Evolutionary conservation across 2,888 invertebrate genomes (phyloP).

Genomic region (Epirrita christyi): DNA sequence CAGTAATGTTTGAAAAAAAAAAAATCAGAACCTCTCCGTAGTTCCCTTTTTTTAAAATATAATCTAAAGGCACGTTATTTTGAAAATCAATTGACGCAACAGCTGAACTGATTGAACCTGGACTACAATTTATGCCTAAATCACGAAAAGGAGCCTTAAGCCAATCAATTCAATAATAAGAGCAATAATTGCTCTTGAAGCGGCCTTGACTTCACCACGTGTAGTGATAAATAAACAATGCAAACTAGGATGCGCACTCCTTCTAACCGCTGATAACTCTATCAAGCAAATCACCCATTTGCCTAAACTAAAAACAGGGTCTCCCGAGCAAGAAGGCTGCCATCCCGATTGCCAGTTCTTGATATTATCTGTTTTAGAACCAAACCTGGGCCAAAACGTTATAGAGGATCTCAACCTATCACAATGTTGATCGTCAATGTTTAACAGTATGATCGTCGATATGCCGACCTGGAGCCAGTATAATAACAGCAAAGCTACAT

Average conservation of each 20-base stretch:
- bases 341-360: too few relatives aligned
- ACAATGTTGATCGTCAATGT: constrained; percentile 5
- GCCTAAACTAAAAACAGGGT: neutral
- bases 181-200: constrained; percentile 2
- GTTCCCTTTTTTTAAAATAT: too few relatives aligned
- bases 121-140: too few relatives aligned
- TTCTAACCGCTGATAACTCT: neutral
- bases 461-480: constrained; percentile 1
- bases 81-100: too few relatives aligned
- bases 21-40: too few relatives aligned
- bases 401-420: neutral
- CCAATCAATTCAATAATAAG: too few relatives aligned
- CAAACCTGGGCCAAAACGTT: neutral
- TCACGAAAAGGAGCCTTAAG: neutral
- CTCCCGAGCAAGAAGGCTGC: neutral
- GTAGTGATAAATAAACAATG: constrained; percentile 3
- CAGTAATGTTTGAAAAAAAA: too few relatives aligned
- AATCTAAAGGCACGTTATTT: too few relatives aligned
- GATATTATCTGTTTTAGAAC: too few relatives aligned
- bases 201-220: neutral
- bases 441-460: neutral
- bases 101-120: too few relatives aligned
- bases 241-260: neutral
- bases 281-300: constrained; percentile 4
- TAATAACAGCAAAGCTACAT: constrained; percentile 2